Conservation (phyloP, 2,113 vertebrate species). For the Zosterops japonicus region DNA sequence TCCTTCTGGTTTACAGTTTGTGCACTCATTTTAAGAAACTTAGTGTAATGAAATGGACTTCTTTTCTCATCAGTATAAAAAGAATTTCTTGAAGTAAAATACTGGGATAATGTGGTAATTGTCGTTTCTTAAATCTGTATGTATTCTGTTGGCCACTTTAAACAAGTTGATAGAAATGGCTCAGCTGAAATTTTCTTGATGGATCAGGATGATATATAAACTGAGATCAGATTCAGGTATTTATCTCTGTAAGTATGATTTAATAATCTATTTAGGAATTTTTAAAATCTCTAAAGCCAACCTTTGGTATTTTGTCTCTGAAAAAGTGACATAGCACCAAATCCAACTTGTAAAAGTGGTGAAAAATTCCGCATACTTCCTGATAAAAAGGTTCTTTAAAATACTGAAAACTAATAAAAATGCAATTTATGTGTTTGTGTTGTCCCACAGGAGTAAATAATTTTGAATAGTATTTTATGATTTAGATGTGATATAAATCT, state of each 20-base stretch:
- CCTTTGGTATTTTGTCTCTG: background rate
- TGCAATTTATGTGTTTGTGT: background rate
- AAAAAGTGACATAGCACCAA: background rate
- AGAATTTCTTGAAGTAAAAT: background rate
- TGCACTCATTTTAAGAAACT: background rate
- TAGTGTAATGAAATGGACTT: background rate
- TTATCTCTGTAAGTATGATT: slow-evolving; percentile 20
- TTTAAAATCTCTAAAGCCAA: background rate
- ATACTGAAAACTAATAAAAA: background rate
- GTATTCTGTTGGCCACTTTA: background rate
- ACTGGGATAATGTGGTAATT: background rate
- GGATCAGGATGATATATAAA: background rate
- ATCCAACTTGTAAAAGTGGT: background rate
- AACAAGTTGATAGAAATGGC: background rate
- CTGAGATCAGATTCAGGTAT: background rate
- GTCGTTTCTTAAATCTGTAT: background rate
- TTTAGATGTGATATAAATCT: background rate
- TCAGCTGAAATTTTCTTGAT: background rate
- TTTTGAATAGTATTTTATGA: background rate
- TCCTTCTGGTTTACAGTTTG: slow-evolving; percentile 8
- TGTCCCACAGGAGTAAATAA: background rate
- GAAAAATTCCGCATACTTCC: background rate
- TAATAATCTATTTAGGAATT: background rate
- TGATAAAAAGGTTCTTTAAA: background rate
- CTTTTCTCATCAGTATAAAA: background rate